Evolutionary conservation across 2,888 invertebrate species (phyloP).

Genomic region (Elysia crispata): DNA sequence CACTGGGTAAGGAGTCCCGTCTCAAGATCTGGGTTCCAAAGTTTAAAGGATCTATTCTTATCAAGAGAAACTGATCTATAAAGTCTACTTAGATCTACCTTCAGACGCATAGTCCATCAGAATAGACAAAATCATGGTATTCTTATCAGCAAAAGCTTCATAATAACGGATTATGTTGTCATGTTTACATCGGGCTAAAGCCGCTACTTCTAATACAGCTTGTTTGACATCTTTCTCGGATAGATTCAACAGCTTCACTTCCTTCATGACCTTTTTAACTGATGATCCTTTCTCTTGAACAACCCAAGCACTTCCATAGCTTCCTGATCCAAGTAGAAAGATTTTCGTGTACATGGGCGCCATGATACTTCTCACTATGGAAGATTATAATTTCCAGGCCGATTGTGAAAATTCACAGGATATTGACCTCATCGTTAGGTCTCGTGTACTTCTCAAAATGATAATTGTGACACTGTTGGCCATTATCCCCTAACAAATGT

Average conservation of each 20-base stretch:
- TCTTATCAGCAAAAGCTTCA: conserved; percentile 67
- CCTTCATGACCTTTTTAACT: conserved; percentile 65
- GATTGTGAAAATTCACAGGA: too few relatives aligned
- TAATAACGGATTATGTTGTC: conserved; percentile 70
- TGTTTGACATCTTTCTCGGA: conserved; percentile 57
- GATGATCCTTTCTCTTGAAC: conserved; percentile 54
- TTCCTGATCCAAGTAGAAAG: conserved; percentile 66
- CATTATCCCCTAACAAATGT: too few relatives aligned
- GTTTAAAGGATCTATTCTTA: too few relatives aligned
- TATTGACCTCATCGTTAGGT: too few relatives aligned
- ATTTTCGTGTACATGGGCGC: conserved; percentile 68
- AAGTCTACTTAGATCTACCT: conserved; percentile 67
- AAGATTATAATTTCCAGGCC: too few relatives aligned
- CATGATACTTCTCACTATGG: conserved; percentile 33
- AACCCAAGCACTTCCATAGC: conserved; percentile 72
- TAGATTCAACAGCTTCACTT: conserved; percentile 57
- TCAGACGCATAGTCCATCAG: conserved; percentile 73
- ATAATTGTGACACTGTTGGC: too few relatives aligned
- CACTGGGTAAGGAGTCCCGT: too few relatives aligned
- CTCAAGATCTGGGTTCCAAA: too few relatives aligned
- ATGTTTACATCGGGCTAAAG: conserved; percentile 68
- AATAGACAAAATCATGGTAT: conserved; percentile 51
- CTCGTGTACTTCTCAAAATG: too few relatives aligned
- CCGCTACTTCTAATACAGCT: conserved; percentile 67
- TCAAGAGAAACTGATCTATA: too few relatives aligned